Base-by-base conservation (phyloP, 2,113 vertebrate genomes). In the Oenanthe melanoleuca region DNA sequence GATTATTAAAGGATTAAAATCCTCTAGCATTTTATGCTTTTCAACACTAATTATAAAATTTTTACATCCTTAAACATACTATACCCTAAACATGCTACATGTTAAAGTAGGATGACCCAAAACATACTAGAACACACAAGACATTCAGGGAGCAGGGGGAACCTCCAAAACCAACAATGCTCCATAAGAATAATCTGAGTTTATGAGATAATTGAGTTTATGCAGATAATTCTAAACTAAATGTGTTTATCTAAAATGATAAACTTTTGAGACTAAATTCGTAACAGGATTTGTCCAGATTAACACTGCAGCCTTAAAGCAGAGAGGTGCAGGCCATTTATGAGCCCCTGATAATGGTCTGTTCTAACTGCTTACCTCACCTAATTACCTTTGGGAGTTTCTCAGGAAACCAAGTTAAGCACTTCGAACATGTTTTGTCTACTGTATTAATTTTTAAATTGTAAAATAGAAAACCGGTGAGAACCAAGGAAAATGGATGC, bases 231-330 rank as follows among this genome's bases (percentile, higher is more conserved):
- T 89, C 47, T 86, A 94, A 88, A 38, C 16, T n/a, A n/a, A n/a
- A n/a, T 55, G 61, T 80, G 97, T 92, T 96, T 31, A 80, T 74
- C 33, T 56, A 77, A 38, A 47, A 70, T 8, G 17, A 78, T 73
- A 66, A 90, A 93, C 21, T 88, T 89, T 82, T 67, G 60, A 52
- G 75, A 78, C 40, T 85, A 44, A 9, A 15, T 83, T 86, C 37
- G n/a, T n/a, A n/a, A n/a, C n/a, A n/a, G n/a, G n/a, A n/a, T n/a
- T n/a, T n/a, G n/a, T n/a, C n/a, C n/a, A n/a, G n/a, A n/a, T n/a
- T n/a, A n/a, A n/a, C n/a, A n/a, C n/a, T n/a, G n/a, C n/a, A 90
- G 80, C 80, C 83, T 88, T 78, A 78, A 80, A 71, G 83, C 52
- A 88, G 89, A 71, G 53, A 59, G 44, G 45, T 6, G 0, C 50